Base-by-base conservation (phyloP, 1,140 invertebrate species). In the Nasonia giraulti region DNA sequence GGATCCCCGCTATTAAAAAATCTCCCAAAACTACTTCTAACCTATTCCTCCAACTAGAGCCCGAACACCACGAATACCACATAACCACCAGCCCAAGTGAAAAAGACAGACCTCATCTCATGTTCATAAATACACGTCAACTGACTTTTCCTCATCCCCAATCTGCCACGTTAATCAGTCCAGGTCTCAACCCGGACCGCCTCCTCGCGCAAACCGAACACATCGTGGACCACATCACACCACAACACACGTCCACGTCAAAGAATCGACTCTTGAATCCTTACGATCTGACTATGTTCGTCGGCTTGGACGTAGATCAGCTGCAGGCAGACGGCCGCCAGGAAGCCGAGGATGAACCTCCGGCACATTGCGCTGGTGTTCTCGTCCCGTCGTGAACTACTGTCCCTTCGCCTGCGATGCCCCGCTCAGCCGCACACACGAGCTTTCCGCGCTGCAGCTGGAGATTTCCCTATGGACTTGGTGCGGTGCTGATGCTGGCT, bases 201-300 rank as follows among this genome's bases (percentile, higher is more conserved):
- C 27, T 31, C 17, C 68, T 31, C 68, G 68, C 68, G 68, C 14
- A 55, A 20, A 55, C 55, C 55, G n/a, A 20, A 2, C 55, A 55
- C 55, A 62, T 62, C 20, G 1, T 55, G 12, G 17, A 55, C 14
- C 50, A 27, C 27, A 20, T 37, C 33, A 17, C 14, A 55, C 17
- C 17, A 20, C 50, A 55, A 55, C 68, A 14, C 68, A 8, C n/a
- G 23, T 31, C 8, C 23, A 94, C 20, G 55, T 62, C 55, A 17
- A 62, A 20, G 6, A 62, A 62, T 20, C 55, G 20, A 62, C 17
- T n/a, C 20, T 20, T 20, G 17, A 27, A 68, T 40, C 11, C 94
- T 94, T 91, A 95, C 95, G 83, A 94, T 89, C 88, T 95, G 95
- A 90, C 91, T 94, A 87, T 95, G 95, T 88, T 95, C 95, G 88